phyloP scores from a whole-genome alignment of 2,113 vertebrate genomes.

The Parus major region DNA sequence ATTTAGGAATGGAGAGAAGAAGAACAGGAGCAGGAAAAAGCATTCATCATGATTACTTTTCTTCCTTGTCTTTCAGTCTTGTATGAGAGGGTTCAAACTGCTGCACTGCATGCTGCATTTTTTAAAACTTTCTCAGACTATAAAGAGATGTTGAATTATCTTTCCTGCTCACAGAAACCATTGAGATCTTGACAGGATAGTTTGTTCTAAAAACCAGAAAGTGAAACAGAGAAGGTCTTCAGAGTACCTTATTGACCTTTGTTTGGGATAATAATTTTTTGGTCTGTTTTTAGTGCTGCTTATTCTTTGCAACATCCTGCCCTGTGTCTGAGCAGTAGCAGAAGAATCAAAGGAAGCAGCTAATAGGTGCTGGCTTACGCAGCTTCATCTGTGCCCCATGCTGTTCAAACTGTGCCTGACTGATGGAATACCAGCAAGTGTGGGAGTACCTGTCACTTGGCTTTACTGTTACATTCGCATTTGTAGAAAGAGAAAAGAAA shows the following conservation, averaged over 20 bases:
- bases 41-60: background rate
- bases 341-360: conserved; percentile 9
- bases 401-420: background rate
- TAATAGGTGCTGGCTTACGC: background rate
- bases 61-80: background rate
- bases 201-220: background rate
- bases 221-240: background rate
- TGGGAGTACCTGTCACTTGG: conserved; percentile 14
- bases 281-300: background rate
- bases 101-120: background rate
- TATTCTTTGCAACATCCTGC: background rate
- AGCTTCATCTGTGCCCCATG: background rate
- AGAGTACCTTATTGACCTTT: background rate
- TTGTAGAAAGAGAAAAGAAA: conserved; percentile 15
- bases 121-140: background rate
- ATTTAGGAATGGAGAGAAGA: background rate
- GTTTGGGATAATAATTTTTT: background rate
- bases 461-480: background rate
- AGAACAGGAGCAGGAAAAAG: background rate
- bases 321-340: background rate
- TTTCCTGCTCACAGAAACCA: background rate
- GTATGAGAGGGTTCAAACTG: background rate
- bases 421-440: background rate
- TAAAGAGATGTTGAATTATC: background rate
- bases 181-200: background rate